These are phyloP conservation scores for Rhynchonycteris naso DNA, from an alignment of 2,797 vertebrate species.

Conservation along the genomic window DNA sequence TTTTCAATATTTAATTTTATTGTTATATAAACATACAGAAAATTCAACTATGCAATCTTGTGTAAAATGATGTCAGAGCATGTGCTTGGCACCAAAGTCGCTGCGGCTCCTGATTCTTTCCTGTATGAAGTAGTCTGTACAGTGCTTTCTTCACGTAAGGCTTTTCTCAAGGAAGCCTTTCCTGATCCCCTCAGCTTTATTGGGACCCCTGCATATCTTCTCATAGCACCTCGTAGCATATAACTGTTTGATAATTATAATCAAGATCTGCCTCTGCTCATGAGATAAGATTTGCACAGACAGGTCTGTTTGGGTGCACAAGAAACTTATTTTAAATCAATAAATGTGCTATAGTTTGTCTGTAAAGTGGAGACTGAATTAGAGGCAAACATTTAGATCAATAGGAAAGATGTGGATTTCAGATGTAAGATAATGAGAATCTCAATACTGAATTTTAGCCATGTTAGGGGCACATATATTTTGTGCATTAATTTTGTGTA, in stretches of 20 bases:
- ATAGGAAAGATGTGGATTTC: neutral
- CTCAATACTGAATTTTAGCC: neutral
- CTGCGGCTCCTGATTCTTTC: neutral
- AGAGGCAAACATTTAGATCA: neutral
- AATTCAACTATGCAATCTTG: neutral
- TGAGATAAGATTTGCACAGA: neutral
- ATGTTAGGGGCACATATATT: neutral
- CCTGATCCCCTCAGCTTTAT: neutral
- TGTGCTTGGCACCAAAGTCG: neutral
- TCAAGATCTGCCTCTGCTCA: neutral
- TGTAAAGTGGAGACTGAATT: neutral
- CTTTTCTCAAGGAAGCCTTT: neutral
- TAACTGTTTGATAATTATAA: neutral
- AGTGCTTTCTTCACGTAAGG: neutral
- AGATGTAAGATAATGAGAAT: neutral
- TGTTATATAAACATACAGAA: neutral
- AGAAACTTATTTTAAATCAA: neutral
- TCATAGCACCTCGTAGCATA: neutral
- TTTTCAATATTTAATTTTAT: neutral
- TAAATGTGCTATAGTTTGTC: neutral
- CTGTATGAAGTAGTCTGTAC: neutral
- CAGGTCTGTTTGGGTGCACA: neutral
- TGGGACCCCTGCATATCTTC: neutral
- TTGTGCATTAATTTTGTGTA: neutral
- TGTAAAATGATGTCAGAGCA: neutral